phyloP scores from a whole-genome alignment of 2,888 invertebrate genomes.

The Lacanobia wlatinum region DNA sequence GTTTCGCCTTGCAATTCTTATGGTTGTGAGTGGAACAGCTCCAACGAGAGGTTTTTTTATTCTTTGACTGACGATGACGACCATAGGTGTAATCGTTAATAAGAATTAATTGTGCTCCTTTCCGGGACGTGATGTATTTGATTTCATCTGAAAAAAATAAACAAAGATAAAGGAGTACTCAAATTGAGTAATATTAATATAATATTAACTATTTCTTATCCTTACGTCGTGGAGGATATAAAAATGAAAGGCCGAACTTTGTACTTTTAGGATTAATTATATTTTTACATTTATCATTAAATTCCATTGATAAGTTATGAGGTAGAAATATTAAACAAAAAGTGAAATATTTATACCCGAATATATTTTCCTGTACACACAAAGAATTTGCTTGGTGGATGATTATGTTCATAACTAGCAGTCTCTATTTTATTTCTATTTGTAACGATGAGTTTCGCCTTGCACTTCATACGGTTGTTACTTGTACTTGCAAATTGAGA shows the following conservation, averaged over 20 bases:
- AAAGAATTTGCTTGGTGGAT: constrained; percentile 23
- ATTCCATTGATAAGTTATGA: too few species aligned
- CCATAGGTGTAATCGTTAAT: constrained; percentile 51
- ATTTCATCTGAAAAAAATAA: not conserved
- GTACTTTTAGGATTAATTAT: too few species aligned
- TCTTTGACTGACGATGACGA: not conserved
- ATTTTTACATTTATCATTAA: too few species aligned
- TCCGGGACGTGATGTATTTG: not conserved
- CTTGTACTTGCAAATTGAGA: not conserved
- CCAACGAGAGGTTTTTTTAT: constrained; percentile 30
- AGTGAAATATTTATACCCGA: not conserved
- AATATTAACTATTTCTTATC: too few species aligned
- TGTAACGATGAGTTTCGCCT: constrained; percentile 31
- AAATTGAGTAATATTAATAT: too few species aligned
- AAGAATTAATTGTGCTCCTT: constrained; percentile 42
- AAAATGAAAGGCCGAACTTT: too few species aligned
- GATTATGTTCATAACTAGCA: constrained; percentile 45
- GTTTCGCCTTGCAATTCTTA: constrained; percentile 47
- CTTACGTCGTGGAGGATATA: too few species aligned
- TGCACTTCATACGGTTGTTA: constrained; percentile 33
- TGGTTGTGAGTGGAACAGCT: constrained; percentile 57
- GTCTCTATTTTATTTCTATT: constrained; percentile 1
- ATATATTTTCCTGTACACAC: constrained; percentile 40
- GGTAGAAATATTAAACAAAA: too few species aligned
- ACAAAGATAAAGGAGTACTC: not conserved